Evolutionary conservation across 2,113 vertebrate species (phyloP).

Genomic region (Microtus oregoni): DNA sequence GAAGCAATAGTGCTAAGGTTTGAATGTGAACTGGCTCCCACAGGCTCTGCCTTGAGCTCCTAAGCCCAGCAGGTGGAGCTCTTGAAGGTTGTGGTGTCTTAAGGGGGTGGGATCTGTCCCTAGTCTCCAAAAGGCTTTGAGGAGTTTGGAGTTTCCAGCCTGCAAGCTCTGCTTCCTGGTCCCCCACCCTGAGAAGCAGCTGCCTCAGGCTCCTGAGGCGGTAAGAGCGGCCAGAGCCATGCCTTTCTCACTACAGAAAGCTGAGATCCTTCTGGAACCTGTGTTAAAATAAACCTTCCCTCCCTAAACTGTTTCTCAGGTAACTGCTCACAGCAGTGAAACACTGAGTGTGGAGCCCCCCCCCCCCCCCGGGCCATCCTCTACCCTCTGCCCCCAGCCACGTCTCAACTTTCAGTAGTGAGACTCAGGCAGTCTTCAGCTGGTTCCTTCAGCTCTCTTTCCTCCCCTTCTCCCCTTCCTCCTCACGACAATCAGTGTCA

Average conservation of each 20-base stretch:
- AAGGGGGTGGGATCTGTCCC: not conserved
- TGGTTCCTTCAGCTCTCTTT: not conserved
- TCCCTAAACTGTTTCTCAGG: not conserved
- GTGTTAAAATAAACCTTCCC: not conserved
- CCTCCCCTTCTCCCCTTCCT: too few species aligned
- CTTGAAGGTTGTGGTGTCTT: not conserved
- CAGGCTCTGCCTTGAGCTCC: too few species aligned
- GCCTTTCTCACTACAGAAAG: not conserved
- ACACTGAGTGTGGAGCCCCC: not conserved
- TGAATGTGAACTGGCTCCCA: not conserved
- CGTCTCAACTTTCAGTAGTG: not conserved
- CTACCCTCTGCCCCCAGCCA: not conserved
- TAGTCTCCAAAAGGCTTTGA: not conserved
- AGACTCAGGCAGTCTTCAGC: not conserved
- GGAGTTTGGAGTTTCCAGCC: not conserved
- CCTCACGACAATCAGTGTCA: accelerated
- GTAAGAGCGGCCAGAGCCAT: not conserved
- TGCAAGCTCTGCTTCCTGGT: not conserved
- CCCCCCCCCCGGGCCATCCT: accelerated
- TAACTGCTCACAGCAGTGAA: not conserved
- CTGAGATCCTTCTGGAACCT: not conserved
- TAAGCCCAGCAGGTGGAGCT: not conserved
- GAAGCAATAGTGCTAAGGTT: accelerated
- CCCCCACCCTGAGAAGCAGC: not conserved
- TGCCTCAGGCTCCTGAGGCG: not conserved